Evolutionary conservation across 23 tunicate species (phyloP).

Genomic region (Clavelina lepadiformis): DNA sequence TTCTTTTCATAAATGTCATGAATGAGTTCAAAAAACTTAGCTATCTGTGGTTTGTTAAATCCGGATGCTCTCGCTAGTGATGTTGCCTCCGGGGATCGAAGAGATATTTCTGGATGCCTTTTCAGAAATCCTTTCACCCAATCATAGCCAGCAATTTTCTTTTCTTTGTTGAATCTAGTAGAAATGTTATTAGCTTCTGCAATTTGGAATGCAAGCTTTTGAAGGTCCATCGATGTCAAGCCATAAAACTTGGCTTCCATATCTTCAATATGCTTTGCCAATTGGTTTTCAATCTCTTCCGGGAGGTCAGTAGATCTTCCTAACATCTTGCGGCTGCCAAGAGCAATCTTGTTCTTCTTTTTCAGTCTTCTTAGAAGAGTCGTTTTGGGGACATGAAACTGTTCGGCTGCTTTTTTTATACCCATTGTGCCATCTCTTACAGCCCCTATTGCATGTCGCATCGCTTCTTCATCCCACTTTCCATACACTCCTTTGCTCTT

Average conservation of each 20-base stretch:
- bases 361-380: background rate
- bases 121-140: constrained; percentile 7
- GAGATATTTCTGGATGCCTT: constrained; percentile 13
- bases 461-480: constrained; percentile 2
- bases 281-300: background rate
- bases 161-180: constrained; percentile 12
- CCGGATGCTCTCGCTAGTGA: constrained; percentile 19
- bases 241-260: constrained; percentile 26
- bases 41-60: constrained; percentile 1
- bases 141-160: constrained; percentile 13
- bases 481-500: constrained; percentile 3
- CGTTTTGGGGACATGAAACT: constrained; percentile 20
- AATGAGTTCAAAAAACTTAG: background rate
- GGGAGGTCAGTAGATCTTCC: constrained; percentile 9
- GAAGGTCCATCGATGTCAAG: background rate
- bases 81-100: constrained; percentile 9
- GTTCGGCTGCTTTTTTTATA: constrained; percentile 3
- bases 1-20: background rate
- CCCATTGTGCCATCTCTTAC: background rate
- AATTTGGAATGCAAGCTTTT: constrained; percentile 17
- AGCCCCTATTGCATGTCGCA: constrained; percentile 12
- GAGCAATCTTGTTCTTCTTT: background rate
- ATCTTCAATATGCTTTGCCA: constrained; percentile 3
- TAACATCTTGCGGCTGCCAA: background rate
- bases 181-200: constrained; percentile 3